Percentiles rank a stretch among this genome's conserved stretches.
Evolutionary conservation across 2,888 invertebrate species (phyloP).

Genomic region (Caprella mutica): DNA sequence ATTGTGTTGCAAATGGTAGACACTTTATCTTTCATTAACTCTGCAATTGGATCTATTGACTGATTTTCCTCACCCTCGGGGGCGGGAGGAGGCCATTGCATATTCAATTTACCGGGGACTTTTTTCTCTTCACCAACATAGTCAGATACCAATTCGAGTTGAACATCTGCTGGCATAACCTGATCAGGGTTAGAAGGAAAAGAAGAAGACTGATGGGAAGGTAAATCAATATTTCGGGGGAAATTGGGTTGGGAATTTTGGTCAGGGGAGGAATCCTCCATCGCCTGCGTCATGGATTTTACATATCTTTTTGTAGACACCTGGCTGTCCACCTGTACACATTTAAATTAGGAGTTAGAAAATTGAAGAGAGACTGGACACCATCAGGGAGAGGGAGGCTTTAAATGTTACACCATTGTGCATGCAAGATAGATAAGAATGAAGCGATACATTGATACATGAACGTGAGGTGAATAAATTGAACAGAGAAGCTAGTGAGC

Average conservation of each 20-base stretch:
- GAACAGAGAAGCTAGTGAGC: too few species aligned
- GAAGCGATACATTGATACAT: too few species aligned
- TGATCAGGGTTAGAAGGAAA: conserved; percentile 5
- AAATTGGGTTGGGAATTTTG: neutral
- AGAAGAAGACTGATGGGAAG: conserved; percentile 11
- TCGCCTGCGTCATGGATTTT: too few species aligned
- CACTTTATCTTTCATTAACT: conserved; percentile 19
- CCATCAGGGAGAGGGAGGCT: too few species aligned
- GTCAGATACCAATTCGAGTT: conserved; percentile 12
- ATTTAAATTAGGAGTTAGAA: too few species aligned
- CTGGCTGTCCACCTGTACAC: too few species aligned
- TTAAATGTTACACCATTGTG: too few species aligned
- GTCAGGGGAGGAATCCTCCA: too few species aligned
- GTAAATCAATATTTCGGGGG: neutral
- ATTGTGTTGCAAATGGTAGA: conserved; percentile 25
- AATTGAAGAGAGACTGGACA: too few species aligned
- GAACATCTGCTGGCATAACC: neutral
- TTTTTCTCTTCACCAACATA: conserved; percentile 10
- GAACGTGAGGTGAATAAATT: too few species aligned
- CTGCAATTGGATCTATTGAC: conserved; percentile 22
- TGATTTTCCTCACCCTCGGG: conserved; percentile 11
- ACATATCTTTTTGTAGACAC: too few species aligned
- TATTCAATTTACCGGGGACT: conserved; percentile 23
- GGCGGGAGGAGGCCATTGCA: conserved; percentile 24
- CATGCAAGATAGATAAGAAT: too few species aligned